Percentiles rank a stretch among this genome's conserved stretches.
Evolutionary conservation across 2,113 vertebrate genomes (phyloP).

Genomic region (Phylloscopus whistleri): DNA sequence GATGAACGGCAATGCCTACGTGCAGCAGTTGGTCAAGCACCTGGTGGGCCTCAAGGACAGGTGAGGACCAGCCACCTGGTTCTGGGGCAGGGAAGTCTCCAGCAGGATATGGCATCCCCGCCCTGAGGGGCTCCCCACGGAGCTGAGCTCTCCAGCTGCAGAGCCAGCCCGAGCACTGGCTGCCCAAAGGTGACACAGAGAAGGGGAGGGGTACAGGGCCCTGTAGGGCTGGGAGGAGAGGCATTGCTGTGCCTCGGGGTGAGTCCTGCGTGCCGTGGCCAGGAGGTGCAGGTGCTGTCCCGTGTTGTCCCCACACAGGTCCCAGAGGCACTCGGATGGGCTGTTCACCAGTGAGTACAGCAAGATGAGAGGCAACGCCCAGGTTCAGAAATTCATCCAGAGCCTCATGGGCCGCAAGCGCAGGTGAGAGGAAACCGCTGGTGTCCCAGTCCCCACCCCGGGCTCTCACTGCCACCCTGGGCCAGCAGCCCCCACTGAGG

Average conservation of each 20-base stretch:
- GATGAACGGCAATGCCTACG: slow-evolving; percentile 53
- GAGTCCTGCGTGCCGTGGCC: fast-evolving
- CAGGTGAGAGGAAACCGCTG: slow-evolving; percentile 35
- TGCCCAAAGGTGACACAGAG: not conserved
- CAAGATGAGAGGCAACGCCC: slow-evolving; percentile 66
- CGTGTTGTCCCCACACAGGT: not conserved
- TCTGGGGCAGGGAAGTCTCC: not conserved
- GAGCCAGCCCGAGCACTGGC: not conserved
- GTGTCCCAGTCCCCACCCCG: not conserved
- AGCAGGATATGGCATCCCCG: fast-evolving
- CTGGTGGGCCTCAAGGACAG: slow-evolving; percentile 59
- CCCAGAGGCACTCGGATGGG: slow-evolving; percentile 72
- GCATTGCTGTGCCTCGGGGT: not conserved
- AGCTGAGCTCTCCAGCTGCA: not conserved
- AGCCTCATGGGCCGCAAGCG: slow-evolving; percentile 60
- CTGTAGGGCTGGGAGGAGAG: not conserved
- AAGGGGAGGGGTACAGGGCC: not conserved
- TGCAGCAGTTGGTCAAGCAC: slow-evolving; percentile 63
- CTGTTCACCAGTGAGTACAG: slow-evolving; percentile 73
- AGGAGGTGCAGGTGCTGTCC: not conserved
- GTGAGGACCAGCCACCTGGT: not conserved
- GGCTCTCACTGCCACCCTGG: not conserved
- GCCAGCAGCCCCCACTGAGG: not conserved
- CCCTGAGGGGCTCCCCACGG: not conserved
- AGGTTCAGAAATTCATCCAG: slow-evolving; percentile 69